Conservation (phyloP, 2,797 vertebrate species). For the Acrossocheilus wenchowensis region DNA sequence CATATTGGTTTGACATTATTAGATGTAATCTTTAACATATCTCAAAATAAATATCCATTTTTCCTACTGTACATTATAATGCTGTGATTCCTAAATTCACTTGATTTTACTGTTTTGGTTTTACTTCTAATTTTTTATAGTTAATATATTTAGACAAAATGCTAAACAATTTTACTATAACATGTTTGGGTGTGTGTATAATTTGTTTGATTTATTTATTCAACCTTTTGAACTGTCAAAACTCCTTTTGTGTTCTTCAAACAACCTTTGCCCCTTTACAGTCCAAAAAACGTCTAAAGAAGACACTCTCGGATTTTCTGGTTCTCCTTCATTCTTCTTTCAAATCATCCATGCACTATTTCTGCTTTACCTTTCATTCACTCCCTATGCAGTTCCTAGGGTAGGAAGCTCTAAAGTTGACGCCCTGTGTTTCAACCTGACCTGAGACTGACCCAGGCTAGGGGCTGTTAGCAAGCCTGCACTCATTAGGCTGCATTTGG, state of each 20-base stretch:
- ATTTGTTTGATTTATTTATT: neutral
- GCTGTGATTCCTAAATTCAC: neutral
- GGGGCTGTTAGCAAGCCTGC: conserved; percentile 59
- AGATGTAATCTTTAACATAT: too few relatives aligned
- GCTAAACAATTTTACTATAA: neutral
- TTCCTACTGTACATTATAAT: neutral
- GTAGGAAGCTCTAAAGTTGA: conserved; percentile 56
- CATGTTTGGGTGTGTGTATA: neutral
- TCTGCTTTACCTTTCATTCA: neutral
- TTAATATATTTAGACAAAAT: neutral
- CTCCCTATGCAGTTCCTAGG: conserved; percentile 35
- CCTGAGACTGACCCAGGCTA: conserved; percentile 57
- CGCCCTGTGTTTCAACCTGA: conserved; percentile 75
- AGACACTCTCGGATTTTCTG: conserved; percentile 10
- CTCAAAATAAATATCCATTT: neutral
- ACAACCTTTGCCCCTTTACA: neutral
- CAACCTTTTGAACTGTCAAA: neutral
- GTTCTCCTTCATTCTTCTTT: conserved; percentile 35
- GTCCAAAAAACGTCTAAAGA: neutral
- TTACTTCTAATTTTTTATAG: neutral
- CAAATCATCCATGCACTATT: conserved; percentile 39
- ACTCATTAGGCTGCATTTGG: conserved; percentile 83
- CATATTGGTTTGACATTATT: neutral
- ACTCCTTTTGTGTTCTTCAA: neutral
- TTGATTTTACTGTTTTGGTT: neutral